Evolutionary conservation across 1,140 invertebrate genomes (phyloP).

Genomic region (Brachionus koreanus): DNA sequence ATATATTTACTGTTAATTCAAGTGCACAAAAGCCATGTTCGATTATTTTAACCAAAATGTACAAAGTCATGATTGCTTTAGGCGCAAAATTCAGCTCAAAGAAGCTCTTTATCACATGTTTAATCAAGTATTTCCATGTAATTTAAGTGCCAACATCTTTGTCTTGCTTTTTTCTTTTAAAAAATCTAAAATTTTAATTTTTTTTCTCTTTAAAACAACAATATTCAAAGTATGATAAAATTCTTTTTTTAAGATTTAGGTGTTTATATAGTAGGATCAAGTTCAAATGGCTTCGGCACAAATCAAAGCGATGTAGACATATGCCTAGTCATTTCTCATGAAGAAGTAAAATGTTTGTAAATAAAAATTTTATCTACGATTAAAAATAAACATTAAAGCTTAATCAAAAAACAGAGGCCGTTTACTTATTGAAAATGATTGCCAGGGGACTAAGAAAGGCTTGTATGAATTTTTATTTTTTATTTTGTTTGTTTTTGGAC

Average conservation of each 20-base stretch:
- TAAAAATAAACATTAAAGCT: slow-evolving; percentile 60
- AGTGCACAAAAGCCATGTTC: neutral
- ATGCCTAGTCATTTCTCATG: slow-evolving; percentile 76
- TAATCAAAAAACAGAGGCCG: slow-evolving; percentile 70
- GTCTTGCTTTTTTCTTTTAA: too few species aligned
- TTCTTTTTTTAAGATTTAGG: slow-evolving; percentile 25
- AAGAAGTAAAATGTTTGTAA: slow-evolving; percentile 52
- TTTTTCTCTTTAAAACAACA: neutral
- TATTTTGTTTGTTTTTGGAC: slow-evolving; percentile 44
- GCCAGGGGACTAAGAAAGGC: slow-evolving; percentile 62
- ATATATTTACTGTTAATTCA: neutral
- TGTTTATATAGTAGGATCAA: slow-evolving; percentile 77
- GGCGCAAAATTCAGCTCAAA: slow-evolving; percentile 33
- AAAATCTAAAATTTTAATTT: too few species aligned
- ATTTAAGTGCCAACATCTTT: neutral
- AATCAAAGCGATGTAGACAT: slow-evolving; percentile 89
- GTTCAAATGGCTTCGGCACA: slow-evolving; percentile 88
- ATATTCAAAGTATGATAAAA: neutral
- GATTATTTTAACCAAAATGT: slow-evolving; percentile 16
- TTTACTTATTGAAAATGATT: slow-evolving; percentile 68
- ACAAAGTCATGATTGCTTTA: slow-evolving; percentile 26
- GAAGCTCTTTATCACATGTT: slow-evolving; percentile 36
- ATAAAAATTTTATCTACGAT: neutral
- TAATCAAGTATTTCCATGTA: slow-evolving; percentile 39
- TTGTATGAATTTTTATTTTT: slow-evolving; percentile 57